A percentile compares a stretch with the other conserved stretches of the same genome.
phyloP scores from a whole-genome alignment of 2,113 vertebrate species.

The Takifugu flavidus region DNA sequence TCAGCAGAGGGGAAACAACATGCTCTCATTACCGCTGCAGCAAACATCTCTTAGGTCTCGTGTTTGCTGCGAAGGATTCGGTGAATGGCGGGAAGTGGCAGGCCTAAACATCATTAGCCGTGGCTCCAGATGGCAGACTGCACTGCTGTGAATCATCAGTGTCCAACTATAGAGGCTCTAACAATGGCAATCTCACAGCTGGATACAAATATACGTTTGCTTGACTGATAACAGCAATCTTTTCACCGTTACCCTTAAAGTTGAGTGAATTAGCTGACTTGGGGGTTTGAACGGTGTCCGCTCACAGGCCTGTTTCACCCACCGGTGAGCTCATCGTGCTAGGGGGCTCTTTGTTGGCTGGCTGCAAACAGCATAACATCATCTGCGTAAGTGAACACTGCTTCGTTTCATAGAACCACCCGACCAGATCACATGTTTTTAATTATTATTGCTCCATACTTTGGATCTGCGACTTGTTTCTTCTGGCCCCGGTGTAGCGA shows the following conservation, averaged over 20 bases:
- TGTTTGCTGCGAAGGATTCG: slow-evolving; percentile 17
- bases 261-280: too few relatives aligned
- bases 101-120: slow-evolving; percentile 10
- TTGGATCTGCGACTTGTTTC: background rate
- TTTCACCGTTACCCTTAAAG: too few relatives aligned
- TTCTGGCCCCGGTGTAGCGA: background rate
- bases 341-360: too few relatives aligned
- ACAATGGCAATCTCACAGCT: too few relatives aligned
- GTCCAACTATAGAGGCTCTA: too few relatives aligned
- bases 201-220: too few relatives aligned
- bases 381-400: background rate
- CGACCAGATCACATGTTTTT: background rate
- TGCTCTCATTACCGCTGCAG: slow-evolving; percentile 1
- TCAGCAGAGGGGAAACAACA: slow-evolving; percentile 31
- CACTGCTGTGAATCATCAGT: slow-evolving; percentile 7
- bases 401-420: background rate
- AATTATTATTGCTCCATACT: background rate
- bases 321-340: too few relatives aligned
- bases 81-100: slow-evolving; percentile 33
- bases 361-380: background rate
- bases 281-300: too few relatives aligned
- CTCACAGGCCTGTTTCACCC: too few relatives aligned
- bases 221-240: too few relatives aligned
- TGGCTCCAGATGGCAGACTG: slow-evolving; percentile 18
- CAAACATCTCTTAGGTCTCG: slow-evolving; percentile 39